Evolutionary conservation across 2,113 vertebrate species (phyloP), one percentile per base, ranked within the genome.

Genomic region (Tinamus guttatus): DNA sequence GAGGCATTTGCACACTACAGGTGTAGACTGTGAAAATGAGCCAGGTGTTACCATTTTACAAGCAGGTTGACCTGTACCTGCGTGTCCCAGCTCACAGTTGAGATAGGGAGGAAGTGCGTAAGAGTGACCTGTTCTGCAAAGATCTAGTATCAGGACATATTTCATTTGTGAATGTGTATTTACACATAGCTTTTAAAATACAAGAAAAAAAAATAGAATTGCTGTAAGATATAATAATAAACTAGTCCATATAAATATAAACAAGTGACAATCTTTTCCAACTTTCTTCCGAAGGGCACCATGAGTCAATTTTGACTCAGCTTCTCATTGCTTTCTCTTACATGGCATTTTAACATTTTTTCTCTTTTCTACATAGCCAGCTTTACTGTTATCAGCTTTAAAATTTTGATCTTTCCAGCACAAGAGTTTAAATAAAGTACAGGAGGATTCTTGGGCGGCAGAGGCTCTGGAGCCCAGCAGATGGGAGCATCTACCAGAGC

Each of bases 231-330:
- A 7, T 49, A 49, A 78, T 4, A 75, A 52, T 69, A 64, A 81
- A 51, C 40, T 22, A n/a, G 63, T 68, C 40, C 32, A 21, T 8
- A 19, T 3, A 15, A 81, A 41, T 9, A 19, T 2, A 15, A 78
- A 45, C 9, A 7, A 85, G 74, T 0, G 2, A 36, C 77, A 49
- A 54, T 43, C 14, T 49, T 81, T 20, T 67, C 81, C 62, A 81
- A 74, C 45, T 79, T 89, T 59, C 87, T 79, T 52, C 69, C 41
- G 89, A 47, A 92, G 64, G 81, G 81, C 87, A 67, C 80, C 68
- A n/a, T 49, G 40, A 60, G 49, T 81, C 28, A 20, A 49, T 25
- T 45, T 84, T 64, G n/a, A 8, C 60, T 54, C 51, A 9, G 43
- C 49, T 74, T 28, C 86, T 78, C 74, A 2, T 32, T 32, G 56